Percentiles rank a stretch among this genome's conserved stretches.
phyloP scores from a whole-genome alignment of 2,797 vertebrate genomes.

The Poeciliopsis presidionis region DNA sequence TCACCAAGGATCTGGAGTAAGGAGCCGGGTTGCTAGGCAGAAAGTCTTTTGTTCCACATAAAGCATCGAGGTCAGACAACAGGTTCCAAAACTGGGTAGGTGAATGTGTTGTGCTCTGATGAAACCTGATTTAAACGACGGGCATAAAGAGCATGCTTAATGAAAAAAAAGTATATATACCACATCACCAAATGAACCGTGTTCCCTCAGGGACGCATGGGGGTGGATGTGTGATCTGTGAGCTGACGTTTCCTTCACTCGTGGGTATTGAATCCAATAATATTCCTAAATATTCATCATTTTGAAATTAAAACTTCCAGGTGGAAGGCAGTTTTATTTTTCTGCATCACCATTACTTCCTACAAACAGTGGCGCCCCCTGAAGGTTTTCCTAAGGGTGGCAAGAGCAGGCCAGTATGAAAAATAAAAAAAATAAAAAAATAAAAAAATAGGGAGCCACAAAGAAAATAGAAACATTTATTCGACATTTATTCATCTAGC shows the following conservation, averaged over 20 bases:
- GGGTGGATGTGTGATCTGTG: too few species aligned
- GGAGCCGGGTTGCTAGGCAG: neutral
- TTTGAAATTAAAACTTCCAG: neutral
- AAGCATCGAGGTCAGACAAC: neutral
- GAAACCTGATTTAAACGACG: neutral
- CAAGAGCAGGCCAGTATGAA: neutral
- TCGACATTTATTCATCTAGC: too few species aligned
- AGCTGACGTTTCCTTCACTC: neutral
- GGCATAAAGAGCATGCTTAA: too few species aligned
- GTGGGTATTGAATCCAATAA: too few species aligned
- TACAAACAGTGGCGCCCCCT: neutral
- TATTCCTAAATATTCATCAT: neutral
- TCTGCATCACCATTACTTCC: neutral
- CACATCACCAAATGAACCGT: neutral
- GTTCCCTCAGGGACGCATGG: neutral
- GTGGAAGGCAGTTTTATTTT: neutral
- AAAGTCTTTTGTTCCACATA: neutral
- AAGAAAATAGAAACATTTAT: too few species aligned
- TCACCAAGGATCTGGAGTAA: neutral
- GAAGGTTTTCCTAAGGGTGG: too few species aligned
- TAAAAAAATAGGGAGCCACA: too few species aligned
- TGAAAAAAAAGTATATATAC: neutral
- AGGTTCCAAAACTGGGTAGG: neutral
- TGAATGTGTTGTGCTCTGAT: neutral
- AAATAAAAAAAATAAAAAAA: neutral